Base-by-base conservation (phyloP, 64 coral and sea anemone genomes). In the Stichodactyla mertensii region DNA sequence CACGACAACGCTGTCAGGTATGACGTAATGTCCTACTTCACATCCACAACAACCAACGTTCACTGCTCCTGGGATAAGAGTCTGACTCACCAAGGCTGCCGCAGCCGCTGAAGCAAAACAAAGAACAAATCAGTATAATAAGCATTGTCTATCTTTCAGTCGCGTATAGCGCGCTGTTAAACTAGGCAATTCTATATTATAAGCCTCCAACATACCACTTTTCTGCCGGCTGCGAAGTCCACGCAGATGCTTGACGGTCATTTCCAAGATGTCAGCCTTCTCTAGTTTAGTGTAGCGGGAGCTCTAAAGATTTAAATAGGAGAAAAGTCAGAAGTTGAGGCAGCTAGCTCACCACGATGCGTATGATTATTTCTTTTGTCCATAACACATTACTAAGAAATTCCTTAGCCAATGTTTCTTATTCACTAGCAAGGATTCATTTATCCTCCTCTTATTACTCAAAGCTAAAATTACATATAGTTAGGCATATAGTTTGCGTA, bases 241-340 rank as follows among this genome's bases (percentile, higher is more conserved):
- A 55, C 91, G 82, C 16, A 95, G 86, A 52, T 93, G 91, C 23
- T 92, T 89, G 5, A 95, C 97, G 16, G 97, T 94, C 97, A 99
- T 95, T 79, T 99, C 90, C 53, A 99, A 83, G 31, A 99, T 99
- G 82, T 99, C 93, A 15, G 93, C 97, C 82, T 99, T 99, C 69
- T 99, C 97, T 53, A 99, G 82, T 85, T 99, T 99, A 0, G 97
- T 93, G 77, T 99, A 95, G 20, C 97, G 86, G 23, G 90, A 92
- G 16, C 81, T 90, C 97, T 99, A 31, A 61, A 86, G 86, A n/a
- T 66, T 64, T 15, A 8, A 12, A 22, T 7, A n/a, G 22, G 22
- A 9, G 19, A n/a, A n/a, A 20, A 66, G 36, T 45, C 1, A 45
- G 36, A 58, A 58, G 56, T 4, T 58, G 56, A 58, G 1, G 36